phyloP scores from a whole-genome alignment of 2,113 vertebrate species.

The Urocitellus parryii region DNA sequence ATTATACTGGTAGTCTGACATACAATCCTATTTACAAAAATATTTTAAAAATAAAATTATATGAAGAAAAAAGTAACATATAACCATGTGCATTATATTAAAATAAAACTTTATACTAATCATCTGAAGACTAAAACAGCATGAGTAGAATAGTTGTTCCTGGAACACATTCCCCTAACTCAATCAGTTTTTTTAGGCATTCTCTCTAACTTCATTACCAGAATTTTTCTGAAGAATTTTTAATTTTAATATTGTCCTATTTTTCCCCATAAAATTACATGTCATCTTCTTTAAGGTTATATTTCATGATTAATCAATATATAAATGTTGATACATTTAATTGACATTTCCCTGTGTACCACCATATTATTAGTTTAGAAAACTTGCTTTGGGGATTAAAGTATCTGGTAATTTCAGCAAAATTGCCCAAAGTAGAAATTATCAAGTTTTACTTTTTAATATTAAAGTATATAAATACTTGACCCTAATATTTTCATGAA shows the following conservation, averaged over 20 bases:
- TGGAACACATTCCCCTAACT: neutral
- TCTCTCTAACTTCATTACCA: neutral
- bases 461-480: constrained; percentile 13
- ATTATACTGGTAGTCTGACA: neutral
- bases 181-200: neutral
- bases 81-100: neutral
- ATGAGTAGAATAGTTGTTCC: neutral
- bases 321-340: neutral
- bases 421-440: neutral
- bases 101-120: constrained; percentile 13
- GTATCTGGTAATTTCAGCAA: neutral
- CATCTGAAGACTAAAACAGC: neutral
- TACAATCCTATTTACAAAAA: neutral
- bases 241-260: neutral
- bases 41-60: constrained; percentile 4
- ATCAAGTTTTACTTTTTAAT: neutral
- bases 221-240: neutral
- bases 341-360: neutral
- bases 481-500: neutral
- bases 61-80: neutral
- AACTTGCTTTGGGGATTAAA: neutral
- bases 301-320: constrained; percentile 18
- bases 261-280: neutral
- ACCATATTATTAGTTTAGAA: constrained; percentile 15
- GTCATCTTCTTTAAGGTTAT: neutral